Conservation (phyloP, 2,797 vertebrate genomes). For the Odontamblyopus rebecca region DNA sequence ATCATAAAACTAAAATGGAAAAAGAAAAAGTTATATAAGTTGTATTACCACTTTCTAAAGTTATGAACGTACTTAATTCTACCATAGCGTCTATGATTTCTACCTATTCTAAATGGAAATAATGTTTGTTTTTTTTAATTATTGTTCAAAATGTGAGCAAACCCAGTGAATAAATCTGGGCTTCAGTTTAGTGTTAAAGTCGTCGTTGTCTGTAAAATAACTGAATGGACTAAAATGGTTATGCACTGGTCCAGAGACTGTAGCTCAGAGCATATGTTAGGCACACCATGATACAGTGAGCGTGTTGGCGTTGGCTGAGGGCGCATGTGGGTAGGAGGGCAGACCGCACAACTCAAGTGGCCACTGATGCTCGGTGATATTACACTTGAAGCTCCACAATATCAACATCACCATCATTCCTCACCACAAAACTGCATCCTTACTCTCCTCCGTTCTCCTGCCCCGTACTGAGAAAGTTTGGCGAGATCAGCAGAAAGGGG, state of each 20-base stretch:
- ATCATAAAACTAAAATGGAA: not conserved
- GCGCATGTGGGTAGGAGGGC: conserved; percentile 52
- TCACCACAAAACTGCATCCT: conserved; percentile 29
- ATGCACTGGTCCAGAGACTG: not conserved
- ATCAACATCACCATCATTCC: conserved; percentile 12
- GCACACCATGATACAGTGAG: no score
- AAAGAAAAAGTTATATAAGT: not conserved
- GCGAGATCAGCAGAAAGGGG: conserved; percentile 15
- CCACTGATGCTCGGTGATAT: conserved; percentile 43
- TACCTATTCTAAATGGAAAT: no score
- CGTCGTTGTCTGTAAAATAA: no score
- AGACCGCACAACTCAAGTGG: conserved; percentile 38
- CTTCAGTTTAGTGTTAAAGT: no score
- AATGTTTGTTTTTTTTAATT: not conserved
- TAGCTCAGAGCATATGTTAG: not conserved
- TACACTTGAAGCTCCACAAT: conserved; percentile 43
- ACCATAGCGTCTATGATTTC: no score
- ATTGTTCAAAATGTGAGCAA: not conserved
- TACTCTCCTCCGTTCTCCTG: conserved; percentile 42
- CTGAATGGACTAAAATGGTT: not conserved
- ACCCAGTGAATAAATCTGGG: not conserved
- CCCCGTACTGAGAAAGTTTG: conserved; percentile 40
- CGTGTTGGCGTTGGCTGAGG: conserved; percentile 56
- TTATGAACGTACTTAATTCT: not conserved
- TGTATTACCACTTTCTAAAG: not conserved